Base-by-base conservation (phyloP, 2,888 invertebrate genomes). In the Busseola fusca region DNA sequence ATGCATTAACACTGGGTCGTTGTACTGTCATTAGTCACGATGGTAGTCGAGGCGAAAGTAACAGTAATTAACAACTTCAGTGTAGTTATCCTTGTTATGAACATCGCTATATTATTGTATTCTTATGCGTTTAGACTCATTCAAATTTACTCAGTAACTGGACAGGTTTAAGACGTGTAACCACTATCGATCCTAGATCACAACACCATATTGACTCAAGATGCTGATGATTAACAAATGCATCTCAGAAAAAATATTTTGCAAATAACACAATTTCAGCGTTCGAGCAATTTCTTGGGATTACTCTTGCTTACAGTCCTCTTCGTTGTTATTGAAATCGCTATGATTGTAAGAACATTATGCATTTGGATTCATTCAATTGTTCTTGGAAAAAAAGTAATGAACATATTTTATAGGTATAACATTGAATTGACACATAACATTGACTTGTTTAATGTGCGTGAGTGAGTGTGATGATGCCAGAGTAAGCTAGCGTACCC, bases 1-100 rank as follows among this genome's bases (percentile, higher is more conserved):
- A 70, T 69, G 72, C 72, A 81, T 74, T 65, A 65, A 71, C 70
- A 71, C 37, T 78, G 34, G 52, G 27, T 37, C 34, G 59, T 42
- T 74, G 60, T 73, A 65, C 18, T 52, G 40, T 16, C 25, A 72
- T 74, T 64, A 72, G 65, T 60, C 57, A 63, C 42, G 40, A 27
- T 63, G 34, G 50, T 58, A 21, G 52, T 50, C 7, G 14, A 37
- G 30, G 52, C 16, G 12, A 48, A 34, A 37, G 12, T 12, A 21
- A 9, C 14, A 2, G 12, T 56, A 5, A 30, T 52, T 48, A 54
- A 58, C 21, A 7, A 37, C 50, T 48, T 27, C 21, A 16, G 40
- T 14, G 6, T 37, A 1, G 6, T 30, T 50, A 21, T 37, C 18
- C 14, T 30, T 56, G 40, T 34, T 30, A 67, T 45, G 34, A 4